phyloP scores from a whole-genome alignment of 2,888 invertebrate genomes.

The Parnassius glacialis region DNA sequence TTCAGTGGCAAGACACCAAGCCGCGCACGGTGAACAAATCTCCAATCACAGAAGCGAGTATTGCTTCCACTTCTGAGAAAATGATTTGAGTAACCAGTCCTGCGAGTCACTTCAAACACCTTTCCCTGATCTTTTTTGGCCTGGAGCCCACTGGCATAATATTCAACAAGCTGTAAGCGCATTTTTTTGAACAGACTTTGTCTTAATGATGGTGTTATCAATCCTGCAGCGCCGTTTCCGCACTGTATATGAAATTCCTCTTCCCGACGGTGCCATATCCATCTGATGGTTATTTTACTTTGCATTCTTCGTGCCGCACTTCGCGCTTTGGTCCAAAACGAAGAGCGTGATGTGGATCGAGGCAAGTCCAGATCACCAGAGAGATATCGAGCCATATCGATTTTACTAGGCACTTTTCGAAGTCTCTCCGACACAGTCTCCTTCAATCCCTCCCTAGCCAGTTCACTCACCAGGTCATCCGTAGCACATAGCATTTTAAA shows the following conservation, averaged over 20 bases:
- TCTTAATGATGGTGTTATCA: background rate
- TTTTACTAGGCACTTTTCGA: background rate
- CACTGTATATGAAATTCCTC: background rate
- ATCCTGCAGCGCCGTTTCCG: background rate
- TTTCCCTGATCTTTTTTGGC: background rate
- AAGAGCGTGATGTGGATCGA: background rate
- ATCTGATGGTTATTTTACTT: background rate
- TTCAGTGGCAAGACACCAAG: too few species aligned
- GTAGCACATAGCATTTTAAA: background rate
- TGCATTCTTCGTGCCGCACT: background rate
- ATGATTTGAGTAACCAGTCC: background rate
- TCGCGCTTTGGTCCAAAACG: conserved; percentile 2
- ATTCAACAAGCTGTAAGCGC: background rate
- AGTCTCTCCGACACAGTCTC: conserved; percentile 1
- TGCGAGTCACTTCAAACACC: background rate
- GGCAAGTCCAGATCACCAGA: conserved; percentile 6
- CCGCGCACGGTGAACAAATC: too few species aligned
- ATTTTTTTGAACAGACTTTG: background rate
- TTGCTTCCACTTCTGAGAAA: too few species aligned
- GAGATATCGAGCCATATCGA: conserved; percentile 9
- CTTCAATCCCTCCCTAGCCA: background rate
- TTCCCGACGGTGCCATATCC: background rate
- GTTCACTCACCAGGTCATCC: background rate
- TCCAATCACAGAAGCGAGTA: too few species aligned
- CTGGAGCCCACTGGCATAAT: background rate